Base-by-base conservation (phyloP, 2,797 vertebrate genomes). In the Distichodus sexfasciatus region DNA sequence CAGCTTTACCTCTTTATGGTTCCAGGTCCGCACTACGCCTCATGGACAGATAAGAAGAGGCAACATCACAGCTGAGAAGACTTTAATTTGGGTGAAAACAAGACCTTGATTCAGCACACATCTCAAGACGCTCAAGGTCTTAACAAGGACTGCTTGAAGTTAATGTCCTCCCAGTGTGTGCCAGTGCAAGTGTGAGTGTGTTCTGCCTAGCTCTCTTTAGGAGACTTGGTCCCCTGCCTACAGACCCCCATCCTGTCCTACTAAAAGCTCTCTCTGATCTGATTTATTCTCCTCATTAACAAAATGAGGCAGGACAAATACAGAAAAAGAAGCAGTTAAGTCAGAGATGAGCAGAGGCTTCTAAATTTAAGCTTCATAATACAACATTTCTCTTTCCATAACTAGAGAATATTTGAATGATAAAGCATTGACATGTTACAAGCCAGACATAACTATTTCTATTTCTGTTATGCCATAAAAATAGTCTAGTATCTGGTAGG, bases 1-100 rank as follows among this genome's bases (percentile, higher is more conserved):
- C 48, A 57, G n/a, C 41, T 6, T 19, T 12, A 19, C 21, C 15
- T 54, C n/a, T 17, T 19, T 71, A 19, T 51, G 57, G 33, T n/a
- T 71, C 69, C 61, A 71, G 26, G 10, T 35, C 51, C 28, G 57
- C 15, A 19, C 29, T 47, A 12, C 41, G 55, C 33, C 29, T 48
- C 23, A 47, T 17, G 9, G 33, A 61, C 12, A 54, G 24, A 65
- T 36, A 24, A 38, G 2, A 14, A 5, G 17, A 24, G 50, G 41
- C 38, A 40, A 28, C 60, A 58, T 41, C 43, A 48, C 69, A 71
- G 69, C 61, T 50, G 43, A 58, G 40, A 71, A 50, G 51, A 65
- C 60, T 64, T 23, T 33, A 55, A 40, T 55, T 44, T 40, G 17
- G 33, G 35, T 15, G 21, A 12, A 50, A 48, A 57, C n/a, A 29